A percentile compares a stretch with the other conserved stretches of the same genome.
Conservation (phyloP, 2,113 vertebrate species). For the Rhea americana region DNA sequence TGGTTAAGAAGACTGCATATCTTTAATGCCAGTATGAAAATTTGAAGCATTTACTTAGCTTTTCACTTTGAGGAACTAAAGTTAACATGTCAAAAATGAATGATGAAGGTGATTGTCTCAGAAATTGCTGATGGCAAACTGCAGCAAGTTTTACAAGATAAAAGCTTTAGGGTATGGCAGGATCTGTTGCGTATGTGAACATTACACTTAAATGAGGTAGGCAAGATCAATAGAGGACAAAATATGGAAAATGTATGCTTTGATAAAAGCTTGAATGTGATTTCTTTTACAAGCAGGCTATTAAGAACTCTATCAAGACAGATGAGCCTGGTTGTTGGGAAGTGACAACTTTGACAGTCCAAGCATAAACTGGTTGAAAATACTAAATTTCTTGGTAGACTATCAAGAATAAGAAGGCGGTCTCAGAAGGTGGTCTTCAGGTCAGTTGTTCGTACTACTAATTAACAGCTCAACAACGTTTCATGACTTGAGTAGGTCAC, state of each 20-base stretch:
- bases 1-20: background rate
- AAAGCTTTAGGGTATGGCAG: conserved; percentile 5
- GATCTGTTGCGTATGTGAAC: background rate
- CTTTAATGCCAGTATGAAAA: conserved; percentile 18
- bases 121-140: conserved; percentile 31
- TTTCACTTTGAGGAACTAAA: conserved; percentile 1
- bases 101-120: background rate
- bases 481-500: background rate
- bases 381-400: background rate
- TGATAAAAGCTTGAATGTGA: background rate
- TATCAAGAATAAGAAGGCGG: background rate
- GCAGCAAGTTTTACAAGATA: conserved; percentile 14
- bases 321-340: background rate
- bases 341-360: background rate
- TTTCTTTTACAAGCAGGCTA: conserved; percentile 28
- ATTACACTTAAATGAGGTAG: conserved; percentile 1
- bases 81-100: background rate
- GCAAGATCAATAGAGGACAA: background rate
- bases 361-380: background rate
- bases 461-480: conserved; percentile 33
- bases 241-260: conserved; percentile 22
- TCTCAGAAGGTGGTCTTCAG: background rate
- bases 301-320: conserved; percentile 19
- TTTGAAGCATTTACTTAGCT: background rate
- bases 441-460: background rate